These are phyloP conservation scores for Pseudomyrmex concolor DNA, from an alignment of 1,140 invertebrate genomes.

Conservation along the genomic window DNA sequence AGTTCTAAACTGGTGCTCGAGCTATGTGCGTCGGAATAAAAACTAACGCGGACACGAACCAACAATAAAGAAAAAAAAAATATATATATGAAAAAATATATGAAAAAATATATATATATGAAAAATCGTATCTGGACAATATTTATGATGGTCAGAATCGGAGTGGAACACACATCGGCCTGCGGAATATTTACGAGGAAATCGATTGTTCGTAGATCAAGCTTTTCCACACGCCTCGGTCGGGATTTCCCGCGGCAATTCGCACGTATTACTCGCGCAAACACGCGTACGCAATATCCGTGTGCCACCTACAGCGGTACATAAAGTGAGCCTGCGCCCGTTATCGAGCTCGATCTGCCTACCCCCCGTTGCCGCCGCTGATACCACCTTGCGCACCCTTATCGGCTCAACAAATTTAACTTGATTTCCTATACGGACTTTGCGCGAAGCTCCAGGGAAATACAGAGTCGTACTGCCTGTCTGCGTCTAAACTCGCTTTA, in stretches of 20 bases:
- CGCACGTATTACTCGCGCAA: slow-evolving; percentile 52
- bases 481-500: slow-evolving; percentile 79
- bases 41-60: not conserved
- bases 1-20: not conserved
- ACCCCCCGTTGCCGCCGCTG: slow-evolving; percentile 11
- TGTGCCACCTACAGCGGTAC: slow-evolving; percentile 44
- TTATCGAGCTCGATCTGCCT: slow-evolving; percentile 71
- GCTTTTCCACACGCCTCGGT: slow-evolving; percentile 44
- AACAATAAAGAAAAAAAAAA: no score
- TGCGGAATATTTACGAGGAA: slow-evolving; percentile 49
- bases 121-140: not conserved
- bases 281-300: slow-evolving; percentile 21
- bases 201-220: slow-evolving; percentile 60
- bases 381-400: slow-evolving; percentile 69
- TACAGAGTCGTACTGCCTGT: slow-evolving; percentile 72
- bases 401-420: slow-evolving; percentile 82
- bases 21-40: not conserved
- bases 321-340: slow-evolving; percentile 70
- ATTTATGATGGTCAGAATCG: slow-evolving; percentile 22
- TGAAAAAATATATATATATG: no score
- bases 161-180: not conserved
- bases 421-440: slow-evolving; percentile 81
- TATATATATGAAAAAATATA: no score
- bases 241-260: slow-evolving; percentile 58
- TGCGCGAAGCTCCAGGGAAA: slow-evolving; percentile 78